Evolutionary conservation across 2,797 vertebrate species (phyloP).

Genomic region (Carduelis carduelis): DNA sequence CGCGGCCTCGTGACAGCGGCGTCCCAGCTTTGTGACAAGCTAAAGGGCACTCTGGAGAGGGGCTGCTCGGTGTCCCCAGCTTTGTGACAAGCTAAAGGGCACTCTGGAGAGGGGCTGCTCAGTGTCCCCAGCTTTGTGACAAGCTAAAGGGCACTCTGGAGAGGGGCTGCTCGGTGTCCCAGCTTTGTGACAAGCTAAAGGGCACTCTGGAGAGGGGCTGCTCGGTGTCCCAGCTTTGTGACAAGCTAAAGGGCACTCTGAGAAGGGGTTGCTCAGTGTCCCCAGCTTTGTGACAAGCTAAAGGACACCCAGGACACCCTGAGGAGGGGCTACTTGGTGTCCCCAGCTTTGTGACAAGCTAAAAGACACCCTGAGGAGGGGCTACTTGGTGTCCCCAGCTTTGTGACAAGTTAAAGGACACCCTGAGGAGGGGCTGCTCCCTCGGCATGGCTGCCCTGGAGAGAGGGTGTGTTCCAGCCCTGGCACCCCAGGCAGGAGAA

Average conservation of each 20-base stretch:
- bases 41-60: neutral
- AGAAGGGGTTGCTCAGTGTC: neutral
- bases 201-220: neutral
- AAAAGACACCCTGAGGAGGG: no score
- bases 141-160: no score
- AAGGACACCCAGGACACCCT: neutral
- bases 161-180: no score
- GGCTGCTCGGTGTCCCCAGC: neutral
- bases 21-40: neutral
- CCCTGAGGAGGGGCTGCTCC: neutral
- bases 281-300: neutral
- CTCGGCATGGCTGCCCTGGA: no score
- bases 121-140: neutral
- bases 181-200: neutral
- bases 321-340: neutral
- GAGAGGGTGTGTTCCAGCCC: neutral
- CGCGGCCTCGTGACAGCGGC: accelerated
- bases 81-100: neutral
- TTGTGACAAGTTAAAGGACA: no score
- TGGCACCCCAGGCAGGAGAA: neutral
- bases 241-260: neutral
- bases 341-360: no score
- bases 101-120: neutral
- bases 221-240: neutral
- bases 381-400: no score